Evolutionary conservation across 1,140 invertebrate species (phyloP).

Genomic region (Drosophila kepulauana): DNA sequence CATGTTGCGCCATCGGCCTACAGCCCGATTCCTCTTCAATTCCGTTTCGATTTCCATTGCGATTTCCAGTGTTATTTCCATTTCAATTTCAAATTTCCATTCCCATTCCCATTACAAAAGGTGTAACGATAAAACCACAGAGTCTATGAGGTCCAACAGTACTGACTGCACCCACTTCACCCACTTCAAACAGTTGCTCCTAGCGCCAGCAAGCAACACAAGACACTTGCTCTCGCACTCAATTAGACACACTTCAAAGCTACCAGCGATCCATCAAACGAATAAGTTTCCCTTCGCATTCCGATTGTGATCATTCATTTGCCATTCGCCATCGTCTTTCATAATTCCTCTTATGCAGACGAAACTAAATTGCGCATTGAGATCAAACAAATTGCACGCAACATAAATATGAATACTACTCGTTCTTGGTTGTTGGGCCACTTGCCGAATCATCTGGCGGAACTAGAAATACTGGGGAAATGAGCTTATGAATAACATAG

Average conservation of each 20-base stretch:
- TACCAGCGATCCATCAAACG: slow-evolving; percentile 58
- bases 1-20: slow-evolving; percentile 61
- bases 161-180: background rate
- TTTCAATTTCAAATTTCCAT: slow-evolving; percentile 49
- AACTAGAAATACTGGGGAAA: slow-evolving; percentile 41
- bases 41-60: background rate
- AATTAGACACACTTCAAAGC: slow-evolving; percentile 77
- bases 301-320: slow-evolving; percentile 23
- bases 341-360: slow-evolving; percentile 61
- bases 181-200: slow-evolving; percentile 24
- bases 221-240: slow-evolving; percentile 37
- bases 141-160: slow-evolving; percentile 45
- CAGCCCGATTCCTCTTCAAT: slow-evolving; percentile 35
- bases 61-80: slow-evolving; percentile 60
- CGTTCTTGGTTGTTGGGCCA: slow-evolving; percentile 12
- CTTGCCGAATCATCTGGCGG: slow-evolving; percentile 19
- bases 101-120: slow-evolving; percentile 38
- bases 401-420: slow-evolving; percentile 70
- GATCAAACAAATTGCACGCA: slow-evolving; percentile 84
- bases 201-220: slow-evolving; percentile 28
- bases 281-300: slow-evolving; percentile 31
- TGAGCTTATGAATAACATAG: slow-evolving; percentile 43
- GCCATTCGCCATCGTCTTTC: slow-evolving; percentile 13
- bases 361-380: slow-evolving; percentile 71
- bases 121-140: slow-evolving; percentile 37